A percentile compares a stretch with the other conserved stretches of the same genome.
Conservation (phyloP, 2,113 vertebrate genomes). For the Sciurus niger region DNA sequence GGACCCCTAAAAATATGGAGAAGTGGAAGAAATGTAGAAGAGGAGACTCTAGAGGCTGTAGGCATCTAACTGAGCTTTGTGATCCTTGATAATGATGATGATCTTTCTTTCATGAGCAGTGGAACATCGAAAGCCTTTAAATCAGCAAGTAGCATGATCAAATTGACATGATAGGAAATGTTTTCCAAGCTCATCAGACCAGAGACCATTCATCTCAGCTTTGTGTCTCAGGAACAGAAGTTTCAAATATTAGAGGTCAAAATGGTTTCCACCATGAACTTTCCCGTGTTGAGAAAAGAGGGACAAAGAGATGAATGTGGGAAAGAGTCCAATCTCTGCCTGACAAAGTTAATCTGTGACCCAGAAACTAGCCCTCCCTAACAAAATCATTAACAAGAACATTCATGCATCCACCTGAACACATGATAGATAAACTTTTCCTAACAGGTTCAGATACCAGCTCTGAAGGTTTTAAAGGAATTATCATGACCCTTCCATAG, state of each 20-base stretch:
- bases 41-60: accelerated
- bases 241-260: not conserved
- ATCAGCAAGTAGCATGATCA: not conserved
- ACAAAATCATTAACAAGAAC: conserved; percentile 62
- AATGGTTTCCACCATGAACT: not conserved
- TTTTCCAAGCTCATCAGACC: not conserved
- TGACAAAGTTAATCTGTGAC: conserved; percentile 73
- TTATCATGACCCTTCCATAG: conserved; percentile 62
- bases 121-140: not conserved
- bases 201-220: not conserved
- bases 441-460: conserved; percentile 49
- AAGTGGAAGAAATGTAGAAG: not conserved
- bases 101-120: not conserved
- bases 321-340: conserved; percentile 64
- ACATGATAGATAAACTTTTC: conserved; percentile 41
- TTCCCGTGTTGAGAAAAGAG: conserved; percentile 55
- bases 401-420: conserved; percentile 10
- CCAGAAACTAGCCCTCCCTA: conserved; percentile 72
- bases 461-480: conserved; percentile 51
- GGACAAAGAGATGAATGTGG: conserved; percentile 61
- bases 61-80: not conserved
- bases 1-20: not conserved
- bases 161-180: not conserved
- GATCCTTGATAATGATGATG: not conserved
- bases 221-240: not conserved